A percentile compares a stretch with the other conserved stretches of the same genome.
Conservation (phyloP, 2,113 vertebrate species). For the Strix aluco region DNA sequence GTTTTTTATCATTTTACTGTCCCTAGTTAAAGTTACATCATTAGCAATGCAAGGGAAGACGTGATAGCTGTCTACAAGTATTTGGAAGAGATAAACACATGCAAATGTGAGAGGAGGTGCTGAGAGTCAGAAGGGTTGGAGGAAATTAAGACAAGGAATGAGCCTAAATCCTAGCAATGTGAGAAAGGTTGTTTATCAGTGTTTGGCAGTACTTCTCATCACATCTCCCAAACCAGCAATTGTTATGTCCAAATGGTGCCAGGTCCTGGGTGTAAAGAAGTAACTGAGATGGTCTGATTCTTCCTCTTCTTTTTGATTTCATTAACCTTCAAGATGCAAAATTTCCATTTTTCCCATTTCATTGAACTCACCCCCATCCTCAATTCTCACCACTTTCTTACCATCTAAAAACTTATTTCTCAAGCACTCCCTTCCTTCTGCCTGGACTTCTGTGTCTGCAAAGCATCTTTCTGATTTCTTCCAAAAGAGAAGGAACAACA, state of each 20-base stretch:
- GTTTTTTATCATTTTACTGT: background rate
- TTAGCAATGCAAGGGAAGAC: background rate
- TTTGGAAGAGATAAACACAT: background rate
- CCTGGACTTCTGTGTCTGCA: background rate
- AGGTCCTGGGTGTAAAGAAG: background rate
- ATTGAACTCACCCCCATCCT: background rate
- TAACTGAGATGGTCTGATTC: background rate
- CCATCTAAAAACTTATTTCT: background rate
- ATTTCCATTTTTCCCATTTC: background rate
- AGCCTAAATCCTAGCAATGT: background rate
- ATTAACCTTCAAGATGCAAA: background rate
- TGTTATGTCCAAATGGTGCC: rapidly evolving
- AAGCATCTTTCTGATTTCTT: background rate
- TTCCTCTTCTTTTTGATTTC: background rate
- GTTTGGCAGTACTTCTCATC: background rate
- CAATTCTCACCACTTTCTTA: background rate
- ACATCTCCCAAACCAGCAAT: background rate
- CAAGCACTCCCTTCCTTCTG: background rate
- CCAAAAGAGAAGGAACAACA: background rate
- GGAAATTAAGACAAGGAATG: background rate
- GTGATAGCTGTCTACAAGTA: background rate
- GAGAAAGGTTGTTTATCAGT: background rate
- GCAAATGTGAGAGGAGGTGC: background rate
- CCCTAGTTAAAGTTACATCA: background rate
- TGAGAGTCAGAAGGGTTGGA: background rate